Base-by-base conservation (phyloP, 2,888 invertebrate genomes). In the Trichogramma evanescens region DNA sequence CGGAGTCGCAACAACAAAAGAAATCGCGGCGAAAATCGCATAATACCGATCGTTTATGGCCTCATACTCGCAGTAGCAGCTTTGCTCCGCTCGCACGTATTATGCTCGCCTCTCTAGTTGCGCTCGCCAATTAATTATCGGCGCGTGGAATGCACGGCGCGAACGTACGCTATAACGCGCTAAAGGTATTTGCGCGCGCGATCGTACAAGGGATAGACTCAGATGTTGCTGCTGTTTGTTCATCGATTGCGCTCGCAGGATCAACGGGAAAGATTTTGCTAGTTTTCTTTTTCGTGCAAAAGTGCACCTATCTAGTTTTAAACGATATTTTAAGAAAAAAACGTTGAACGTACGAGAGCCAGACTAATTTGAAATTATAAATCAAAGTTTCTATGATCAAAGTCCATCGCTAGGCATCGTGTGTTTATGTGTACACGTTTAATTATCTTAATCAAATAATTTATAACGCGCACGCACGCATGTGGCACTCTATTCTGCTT, bases 381-480 rank as follows among this genome's bases (percentile, higher is more conserved):
- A 39, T 6, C 13, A 39, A 26, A 44, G 49, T 42, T 56, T 43
- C 55, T 56, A 38, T 42, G 42, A 55, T 55, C 42, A 40, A 43
- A 50, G 50, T 26, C 26, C 26, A 26, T 26, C 26, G 26, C 26
- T 26, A 26, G 26, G 26, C 50, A 8, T 42, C n/a, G 13, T n/a
- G 46, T 53, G 43, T 54, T 43, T 53, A 26, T 26, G 26, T 26
- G 26, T 26, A 26, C 26, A 26, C 26, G 40, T 54, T 50, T 54
- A 46, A 49, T 53, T 54, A 50, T 46, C 8, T 42, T 54, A 59
- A 55, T 49, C 26, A 55, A 55, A 50, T 59, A 55, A 59, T 59
- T 55, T 50, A 26, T 13, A n/a, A 26, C 26, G 26, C 26, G 26
- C 26, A 26, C 26, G 26, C 26, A 26, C 26, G 26, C 26, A 26